Base-by-base conservation (phyloP, 2,113 vertebrate species). In the Dinomys branickii region DNA sequence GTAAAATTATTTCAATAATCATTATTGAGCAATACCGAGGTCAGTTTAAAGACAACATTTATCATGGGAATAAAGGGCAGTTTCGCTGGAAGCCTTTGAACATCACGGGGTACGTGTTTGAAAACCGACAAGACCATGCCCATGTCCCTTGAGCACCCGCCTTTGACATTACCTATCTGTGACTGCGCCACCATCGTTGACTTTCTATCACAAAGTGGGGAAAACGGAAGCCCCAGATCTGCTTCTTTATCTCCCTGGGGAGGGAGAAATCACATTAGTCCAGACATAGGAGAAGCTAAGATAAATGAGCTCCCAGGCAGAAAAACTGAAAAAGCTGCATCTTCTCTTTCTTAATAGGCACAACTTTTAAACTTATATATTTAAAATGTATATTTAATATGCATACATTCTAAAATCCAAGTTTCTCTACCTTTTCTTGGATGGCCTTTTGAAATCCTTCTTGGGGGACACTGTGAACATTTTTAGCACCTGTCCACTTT, bases 151-250 rank as follows among this genome's bases (percentile, higher is more conserved):
- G 9, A 56, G 8, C 58, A 30, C 19, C 0, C 1, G 3, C 69
- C 47, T 35, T 63, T 10, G n/a, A 28, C 8, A 95, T 98, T 99
- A 99, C 99, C 99, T 98, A 99, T 99, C 98, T 99, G 99, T 91
- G 99, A 99, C 90, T 99, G 99, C 65, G 99, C 99, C 61, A 99
- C 99, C 99, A 99, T 99, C 1, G 99, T 99, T 69, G 99, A 99
- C 94, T 99, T 99, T 81, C 99, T 99, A 96, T 99, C 99, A 97
- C 99, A 99, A 28, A 99, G 99, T 0, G 99, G 99, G 93, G 99
- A 99, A 98, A 99, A 99, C 0, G 99, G 99, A 97, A 99, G 99
- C 54, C 99, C 99, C 77, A 99, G 98, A 88, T 99, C 99, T 93
- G 99, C 99, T 98, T 99, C 99, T 98, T 99, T 99, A 97, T 99